These are phyloP conservation scores for Dichetophora obliterata DNA, from an alignment of 2,888 invertebrate genomes.

Conservation along the genomic window DNA sequence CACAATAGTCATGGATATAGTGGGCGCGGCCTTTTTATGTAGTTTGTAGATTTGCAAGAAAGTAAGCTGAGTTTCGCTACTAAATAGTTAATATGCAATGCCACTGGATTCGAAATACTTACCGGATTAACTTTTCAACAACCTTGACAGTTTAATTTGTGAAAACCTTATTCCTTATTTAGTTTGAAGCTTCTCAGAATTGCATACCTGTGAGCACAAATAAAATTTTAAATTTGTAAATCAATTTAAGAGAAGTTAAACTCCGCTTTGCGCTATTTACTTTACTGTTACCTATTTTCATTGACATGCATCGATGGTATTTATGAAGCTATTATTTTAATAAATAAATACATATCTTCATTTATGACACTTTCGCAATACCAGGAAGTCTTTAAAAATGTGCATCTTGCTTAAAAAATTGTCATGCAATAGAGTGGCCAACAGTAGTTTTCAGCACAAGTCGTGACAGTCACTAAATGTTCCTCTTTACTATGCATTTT, in stretches of 20 bases:
- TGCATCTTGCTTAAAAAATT: neutral
- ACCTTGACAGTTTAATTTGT: neutral
- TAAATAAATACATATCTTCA: too few relatives aligned
- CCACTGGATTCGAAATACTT: neutral
- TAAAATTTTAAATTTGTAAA: too few relatives aligned
- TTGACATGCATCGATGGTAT: neutral
- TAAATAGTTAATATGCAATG: constrained; percentile 21
- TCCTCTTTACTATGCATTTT: neutral
- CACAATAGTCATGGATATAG: neutral
- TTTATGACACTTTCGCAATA: too few relatives aligned
- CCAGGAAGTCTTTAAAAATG: constrained; percentile 34
- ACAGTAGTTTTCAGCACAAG: neutral
- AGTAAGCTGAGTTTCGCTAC: neutral
- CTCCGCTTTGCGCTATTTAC: too few relatives aligned
- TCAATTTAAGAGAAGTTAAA: too few relatives aligned
- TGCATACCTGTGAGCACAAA: too few relatives aligned
- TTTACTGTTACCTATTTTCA: neutral
- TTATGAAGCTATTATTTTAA: too few relatives aligned
- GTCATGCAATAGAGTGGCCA: neutral
- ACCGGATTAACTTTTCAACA: constrained; percentile 1
- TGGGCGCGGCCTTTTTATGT: neutral
- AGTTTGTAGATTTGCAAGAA: neutral
- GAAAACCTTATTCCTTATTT: neutral
- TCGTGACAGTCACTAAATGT: neutral
- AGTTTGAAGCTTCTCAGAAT: too few relatives aligned